Base-by-base conservation (phyloP, 2,797 vertebrate species). In the Hephaestus fuliginosus region DNA sequence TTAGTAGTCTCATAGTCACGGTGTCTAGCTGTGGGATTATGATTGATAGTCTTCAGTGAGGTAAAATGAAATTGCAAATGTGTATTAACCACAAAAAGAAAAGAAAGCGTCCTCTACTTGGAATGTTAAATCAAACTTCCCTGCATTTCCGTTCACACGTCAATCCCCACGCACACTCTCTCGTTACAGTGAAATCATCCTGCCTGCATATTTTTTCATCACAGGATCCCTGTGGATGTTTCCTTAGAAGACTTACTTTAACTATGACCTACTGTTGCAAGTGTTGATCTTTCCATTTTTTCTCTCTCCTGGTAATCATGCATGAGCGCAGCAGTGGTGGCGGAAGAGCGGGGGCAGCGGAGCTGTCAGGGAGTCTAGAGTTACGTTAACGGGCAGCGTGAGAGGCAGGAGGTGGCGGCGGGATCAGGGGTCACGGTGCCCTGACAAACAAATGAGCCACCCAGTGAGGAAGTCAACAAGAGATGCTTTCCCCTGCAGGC, bases 371-470 rank as follows among this genome's bases (percentile, higher is more conserved):
- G 74, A 78, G 63, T 82, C 63, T 82, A 84, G 70, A 83, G 87
- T 91, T 87, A 90, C 88, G 79, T 85, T 83, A 89, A 68, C 56
- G 25, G 52, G 60, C 77, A 76, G 75, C 60, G 62, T 43, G 78
- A 85, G 66, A 87, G 55, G 62, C 76, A 68, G 86, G 84, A 83
- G 88, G 86, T 88, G 86, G 88, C 76, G 76, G 86, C 41, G 4
- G 77, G 92, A 92, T 93, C 92, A 94, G 76, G 70, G 91, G 92
- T 94, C 88, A 90, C 17, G 2, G 60, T 82, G 74, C 73, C 79
- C 76, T 62, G 73, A 90, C 89, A 94, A 95, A 94, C 93, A 93
- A 86, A 90, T 83, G 76, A 93, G 76, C 93, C 90, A 90, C 88
- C 89, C 90, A 90, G 86, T 49, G 72, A 89, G 92, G 89, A 88